phyloP scores from a whole-genome alignment of 1,140 invertebrate species.

The Euwallacea similis region DNA sequence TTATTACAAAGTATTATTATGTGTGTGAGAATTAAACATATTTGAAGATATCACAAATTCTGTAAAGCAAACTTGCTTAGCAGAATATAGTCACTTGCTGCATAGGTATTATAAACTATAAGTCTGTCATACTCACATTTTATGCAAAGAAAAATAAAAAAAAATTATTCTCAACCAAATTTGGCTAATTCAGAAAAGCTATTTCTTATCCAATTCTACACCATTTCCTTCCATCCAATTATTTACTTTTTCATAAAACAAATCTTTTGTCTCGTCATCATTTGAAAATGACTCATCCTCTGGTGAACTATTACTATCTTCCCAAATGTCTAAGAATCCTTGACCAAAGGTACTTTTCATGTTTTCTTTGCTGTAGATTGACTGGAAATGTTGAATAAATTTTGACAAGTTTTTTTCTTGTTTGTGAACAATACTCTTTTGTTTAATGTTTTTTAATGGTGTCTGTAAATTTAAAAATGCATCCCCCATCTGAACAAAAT shows the following conservation, averaged over 20 bases:
- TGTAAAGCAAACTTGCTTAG: too few relatives aligned
- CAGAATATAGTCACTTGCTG: too few relatives aligned
- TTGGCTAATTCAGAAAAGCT: background rate
- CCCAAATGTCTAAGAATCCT: slow-evolving; percentile 32
- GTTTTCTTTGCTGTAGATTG: slow-evolving; percentile 23
- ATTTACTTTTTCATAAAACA: slow-evolving; percentile 29
- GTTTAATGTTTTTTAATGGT: background rate
- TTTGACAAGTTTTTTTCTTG: background rate
- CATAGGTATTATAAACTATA: too few relatives aligned
- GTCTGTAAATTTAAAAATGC: slow-evolving; percentile 17
- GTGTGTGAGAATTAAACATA: too few relatives aligned
- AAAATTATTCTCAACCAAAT: background rate
- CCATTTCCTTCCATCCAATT: slow-evolving; percentile 22
- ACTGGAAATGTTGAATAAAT: slow-evolving; percentile 24
- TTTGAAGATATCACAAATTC: too few relatives aligned
- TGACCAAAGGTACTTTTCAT: slow-evolving; percentile 25
- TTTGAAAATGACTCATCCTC: slow-evolving; percentile 1
- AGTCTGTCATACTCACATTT: too few relatives aligned
- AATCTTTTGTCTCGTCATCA: slow-evolving; percentile 3
- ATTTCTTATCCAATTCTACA: background rate
- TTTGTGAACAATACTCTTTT: background rate
- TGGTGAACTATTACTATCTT: slow-evolving; percentile 5
- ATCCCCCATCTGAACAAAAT: slow-evolving; percentile 30
- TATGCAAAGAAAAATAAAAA: background rate
- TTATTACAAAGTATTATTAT: too few relatives aligned